Percentiles rank a stretch among this genome's conserved stretches.
Conservation (phyloP, 2,888 invertebrate species). For the Ametastegia equiseti region DNA sequence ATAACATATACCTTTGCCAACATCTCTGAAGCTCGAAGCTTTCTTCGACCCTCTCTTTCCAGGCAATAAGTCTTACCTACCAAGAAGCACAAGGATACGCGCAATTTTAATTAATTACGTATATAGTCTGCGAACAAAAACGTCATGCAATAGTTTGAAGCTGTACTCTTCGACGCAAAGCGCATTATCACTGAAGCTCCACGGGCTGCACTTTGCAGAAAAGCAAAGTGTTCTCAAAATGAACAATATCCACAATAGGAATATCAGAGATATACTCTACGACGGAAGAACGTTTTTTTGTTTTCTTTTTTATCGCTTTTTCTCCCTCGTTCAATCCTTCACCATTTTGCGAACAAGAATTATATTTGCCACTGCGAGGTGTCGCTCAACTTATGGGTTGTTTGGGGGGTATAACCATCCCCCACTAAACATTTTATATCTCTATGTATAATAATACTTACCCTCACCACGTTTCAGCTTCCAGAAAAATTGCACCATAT, state of each 20-base stretch:
- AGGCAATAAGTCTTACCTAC: no score
- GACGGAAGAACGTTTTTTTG: neutral
- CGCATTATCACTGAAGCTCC: neutral
- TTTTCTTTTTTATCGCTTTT: neutral
- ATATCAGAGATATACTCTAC: neutral
- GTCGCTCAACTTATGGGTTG: neutral
- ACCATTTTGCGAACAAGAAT: neutral
- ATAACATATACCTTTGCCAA: conserved; percentile 23
- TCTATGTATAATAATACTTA: conserved; percentile 4
- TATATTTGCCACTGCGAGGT: neutral
- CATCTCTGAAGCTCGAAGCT: neutral
- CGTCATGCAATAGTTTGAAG: neutral
- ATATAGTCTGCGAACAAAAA: neutral
- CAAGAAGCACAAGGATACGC: neutral
- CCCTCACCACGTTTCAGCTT: neutral
- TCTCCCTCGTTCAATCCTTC: neutral
- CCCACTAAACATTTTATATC: conserved; percentile 31
- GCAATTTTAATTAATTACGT: conserved; percentile 9
- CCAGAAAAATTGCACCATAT: conserved; percentile 31
- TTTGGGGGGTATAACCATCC: neutral
- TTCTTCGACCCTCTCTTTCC: neutral
- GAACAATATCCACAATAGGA: neutral
- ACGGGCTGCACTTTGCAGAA: neutral
- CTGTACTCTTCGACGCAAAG: neutral
- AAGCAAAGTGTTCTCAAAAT: neutral